Conservation (phyloP, 64 coral and sea anemone species). For the Stichodactyla helianthus region DNA sequence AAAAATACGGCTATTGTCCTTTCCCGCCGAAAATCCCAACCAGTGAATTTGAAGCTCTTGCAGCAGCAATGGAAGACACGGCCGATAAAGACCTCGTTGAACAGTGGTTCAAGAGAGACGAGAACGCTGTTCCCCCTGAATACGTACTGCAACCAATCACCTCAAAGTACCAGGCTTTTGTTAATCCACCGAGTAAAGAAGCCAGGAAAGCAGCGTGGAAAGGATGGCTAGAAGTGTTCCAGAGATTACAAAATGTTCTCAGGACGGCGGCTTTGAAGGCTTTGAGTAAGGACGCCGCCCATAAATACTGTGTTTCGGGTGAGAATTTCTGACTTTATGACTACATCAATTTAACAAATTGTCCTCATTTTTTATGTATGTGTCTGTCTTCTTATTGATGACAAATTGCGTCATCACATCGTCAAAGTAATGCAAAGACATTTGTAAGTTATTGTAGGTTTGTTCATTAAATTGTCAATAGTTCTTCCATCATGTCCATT, state of each 20-base stretch:
- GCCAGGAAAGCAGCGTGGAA: constrained; percentile 46
- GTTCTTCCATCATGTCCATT: too few relatives aligned
- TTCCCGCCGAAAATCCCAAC: constrained; percentile 55
- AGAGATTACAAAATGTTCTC: constrained; percentile 52
- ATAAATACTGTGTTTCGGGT: constrained; percentile 76
- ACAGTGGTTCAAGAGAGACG: constrained; percentile 66
- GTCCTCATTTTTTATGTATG: too few relatives aligned
- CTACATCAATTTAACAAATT: too few relatives aligned
- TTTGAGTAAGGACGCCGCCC: constrained; percentile 38
- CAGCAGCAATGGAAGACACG: constrained; percentile 45
- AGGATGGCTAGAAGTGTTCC: constrained; percentile 69
- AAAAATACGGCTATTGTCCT: constrained; percentile 82
- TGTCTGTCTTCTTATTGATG: not conserved
- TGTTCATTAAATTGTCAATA: too few relatives aligned
- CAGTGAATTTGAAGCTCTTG: constrained; percentile 61
- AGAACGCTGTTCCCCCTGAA: constrained; percentile 65
- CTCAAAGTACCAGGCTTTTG: constrained; percentile 44
- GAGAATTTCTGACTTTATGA: not conserved
- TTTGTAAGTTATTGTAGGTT: too few relatives aligned
- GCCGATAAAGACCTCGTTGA: constrained; percentile 52
- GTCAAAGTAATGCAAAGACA: too few relatives aligned
- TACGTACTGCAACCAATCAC: constrained; percentile 86
- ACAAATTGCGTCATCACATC: too few relatives aligned
- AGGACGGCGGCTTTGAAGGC: constrained; percentile 52
- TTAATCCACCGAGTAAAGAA: constrained; percentile 47